Evolutionary conservation across 2,113 vertebrate genomes (phyloP), one percentile per base, ranked within the genome.

Genomic region (Rhinogobius similis): DNA sequence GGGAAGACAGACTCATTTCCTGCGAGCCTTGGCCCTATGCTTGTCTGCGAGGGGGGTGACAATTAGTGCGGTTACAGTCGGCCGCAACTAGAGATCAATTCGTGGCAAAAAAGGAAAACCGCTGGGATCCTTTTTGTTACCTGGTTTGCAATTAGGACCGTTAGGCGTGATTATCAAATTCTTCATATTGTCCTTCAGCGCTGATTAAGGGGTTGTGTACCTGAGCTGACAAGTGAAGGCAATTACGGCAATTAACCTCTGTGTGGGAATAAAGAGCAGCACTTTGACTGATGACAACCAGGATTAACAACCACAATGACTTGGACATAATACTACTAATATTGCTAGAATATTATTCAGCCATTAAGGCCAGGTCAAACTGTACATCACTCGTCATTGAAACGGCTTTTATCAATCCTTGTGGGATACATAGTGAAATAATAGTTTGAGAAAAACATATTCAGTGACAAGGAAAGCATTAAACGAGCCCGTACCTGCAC

Each of bases 1-100:
- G 78, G 65, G 65, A 76, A 76, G 78, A 69, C 72, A 68, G 55
- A 67, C 70, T 76, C n/a, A 68, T 78, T 87, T 85, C 82, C 81
- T 84, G 70, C 44, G 18, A 62, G 67, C 64, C 66, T 67, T 52
- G 78, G 65, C 70, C 74, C 66, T 1, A 18, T 48, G 72, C 67
- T 78, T 6, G 68, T 68, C 78, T 82, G 56, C 67, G 23, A 68
- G 21, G 11, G 21, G 26, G 53, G 46, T 65, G 74, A 75, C 72
- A 70, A 72, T 75, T 67, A 81, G 41, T 62, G 26, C 50, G 53
- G 62, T 85, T 77, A 62, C 78, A 55, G 65, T 62, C 26, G 46
- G 78, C 71, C 21, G 43, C 55, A 56, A 36, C 58, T 48, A 26
- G n/a, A n/a, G 27, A 73, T 77, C 65, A 65, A 24, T 73, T 67